Evolutionary conservation across 1,140 invertebrate species (phyloP), one percentile per base, ranked within the genome.

Genomic region (Rhopalosiphum padi): DNA sequence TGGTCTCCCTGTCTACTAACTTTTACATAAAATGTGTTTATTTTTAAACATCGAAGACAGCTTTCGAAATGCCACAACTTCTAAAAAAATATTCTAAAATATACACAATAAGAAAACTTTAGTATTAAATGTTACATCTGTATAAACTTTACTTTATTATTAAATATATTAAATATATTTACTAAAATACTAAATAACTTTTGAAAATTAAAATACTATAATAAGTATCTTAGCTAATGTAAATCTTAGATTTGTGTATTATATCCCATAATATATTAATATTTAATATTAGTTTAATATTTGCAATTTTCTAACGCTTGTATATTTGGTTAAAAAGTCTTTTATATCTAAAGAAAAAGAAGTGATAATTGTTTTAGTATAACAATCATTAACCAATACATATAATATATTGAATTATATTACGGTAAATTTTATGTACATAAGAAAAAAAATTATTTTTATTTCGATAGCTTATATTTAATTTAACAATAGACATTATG

Each of bases 1-100:
- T 43, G 30, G 35, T 93, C 77, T 86, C 85, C 35, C 37, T 85
- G 51, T 53, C 77, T 93, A 41, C 48, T 86, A 35, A 68, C 51
- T 85, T 53, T 93, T 41, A 86, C n/a, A 41, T 55, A 46, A 37
- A 82, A 37, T 83, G n/a, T 30, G 48, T 93, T 93, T 93, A 93
- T 93, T 93, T 93, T 93, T 93, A 93, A 43, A 82, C 90, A 51
- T 83, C 37, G 25, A 91, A 48, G n/a, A 51, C 68, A 51, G 37
- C 82, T 93, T 93, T 93, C 48, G n/a, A 93, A 93, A 93, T 85
- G 46, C 23, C 91, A 51, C 82, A 2, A 68, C 25, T 68, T 90
- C 53, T 90, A 43, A n/a, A 90, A 43, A 21, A 43, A 68, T 55
- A 60, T 60, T 68, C 53, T 43, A 3, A 68, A 43, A 68, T 43